Evolutionary conservation across 2,113 vertebrate genomes (phyloP), one percentile per base, ranked within the genome.

Genomic region (Casuarius casuarius): DNA sequence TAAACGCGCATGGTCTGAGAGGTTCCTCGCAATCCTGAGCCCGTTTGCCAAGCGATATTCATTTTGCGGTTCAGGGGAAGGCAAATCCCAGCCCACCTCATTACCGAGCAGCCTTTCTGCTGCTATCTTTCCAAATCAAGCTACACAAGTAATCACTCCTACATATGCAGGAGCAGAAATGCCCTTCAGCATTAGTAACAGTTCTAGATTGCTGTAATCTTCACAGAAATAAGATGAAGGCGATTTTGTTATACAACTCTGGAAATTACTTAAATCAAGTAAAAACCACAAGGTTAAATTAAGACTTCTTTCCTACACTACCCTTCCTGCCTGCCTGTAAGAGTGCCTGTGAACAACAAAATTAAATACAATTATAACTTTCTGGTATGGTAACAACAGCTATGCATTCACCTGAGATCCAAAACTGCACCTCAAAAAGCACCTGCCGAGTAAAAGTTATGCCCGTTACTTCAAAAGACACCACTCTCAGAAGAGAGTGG

Each of bases 131-230:
- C 51, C 61, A 48, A 51, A 87, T 35, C 46, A 10, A 7, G 38
- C 75, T 68, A 66, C 6, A n/a, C 82, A 93, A 79, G 75, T 25
- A 71, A 84, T 88, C 76, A 68, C 65, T 95, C 89, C 56, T 86
- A 51, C 61, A 89, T 22, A 19, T 4, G 70, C 3, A 73, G 52
- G 33, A 87, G 74, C 76, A 70, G 78, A 91, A 94, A 62, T 38
- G 83, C 51, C 80, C 56, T 52, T 58, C 68, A 51, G 88, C 94
- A 28, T 73, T 87, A 35, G 28, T 9, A 76, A 22, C 58, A 61
- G 70, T 56, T 85, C 80, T n/a, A 87, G 44, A 73, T 71, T 54
- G 52, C 49, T 33, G 3, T 21, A 70, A 92, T 38, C 26, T 3
- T 77, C 76, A 62, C 0, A 40, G 66, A 73, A 92, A 52, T 61